These are phyloP conservation scores for Drosophila ohnishii DNA, from an alignment of 1,140 invertebrate genomes.

Conservation along the genomic window DNA sequence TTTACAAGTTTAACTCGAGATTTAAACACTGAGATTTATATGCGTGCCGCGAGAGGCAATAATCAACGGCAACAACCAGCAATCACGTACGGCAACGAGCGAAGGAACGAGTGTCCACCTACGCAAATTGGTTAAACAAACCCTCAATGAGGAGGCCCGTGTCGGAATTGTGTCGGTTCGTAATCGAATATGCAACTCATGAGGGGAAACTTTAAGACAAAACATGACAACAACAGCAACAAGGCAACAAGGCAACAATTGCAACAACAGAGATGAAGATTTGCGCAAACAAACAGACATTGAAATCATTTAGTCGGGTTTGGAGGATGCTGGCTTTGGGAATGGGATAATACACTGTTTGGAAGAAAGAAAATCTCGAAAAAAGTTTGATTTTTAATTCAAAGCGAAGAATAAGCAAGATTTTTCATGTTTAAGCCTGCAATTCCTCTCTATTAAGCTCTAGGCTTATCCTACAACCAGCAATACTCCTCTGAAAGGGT, in stretches of 20 bases:
- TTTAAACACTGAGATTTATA: constrained; percentile 77
- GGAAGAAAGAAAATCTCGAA: no score
- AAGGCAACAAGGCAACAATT: constrained; percentile 1
- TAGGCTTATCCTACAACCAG: background rate
- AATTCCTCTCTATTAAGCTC: background rate
- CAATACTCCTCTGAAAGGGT: background rate
- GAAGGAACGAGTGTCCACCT: constrained; percentile 59
- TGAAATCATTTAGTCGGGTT: constrained; percentile 37
- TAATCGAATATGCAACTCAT: constrained; percentile 57
- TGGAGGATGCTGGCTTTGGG: constrained; percentile 13
- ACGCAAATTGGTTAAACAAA: constrained; percentile 68
- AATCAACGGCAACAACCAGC: constrained; percentile 68
- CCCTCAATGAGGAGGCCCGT: constrained; percentile 28
- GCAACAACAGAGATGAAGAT: constrained; percentile 36
- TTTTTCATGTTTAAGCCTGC: background rate
- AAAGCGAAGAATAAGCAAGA: no score
- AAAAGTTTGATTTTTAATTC: background rate
- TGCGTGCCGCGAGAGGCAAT: constrained; percentile 63
- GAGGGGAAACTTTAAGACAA: constrained; percentile 50
- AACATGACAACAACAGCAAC: constrained; percentile 36
- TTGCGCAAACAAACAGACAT: constrained; percentile 57
- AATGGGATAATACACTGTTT: background rate
- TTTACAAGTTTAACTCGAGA: constrained; percentile 73
- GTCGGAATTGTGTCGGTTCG: constrained; percentile 32
- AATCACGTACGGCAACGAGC: constrained; percentile 47